phyloP scores from a whole-genome alignment of 2,113 vertebrate species.

The Aphelocoma coerulescens region DNA sequence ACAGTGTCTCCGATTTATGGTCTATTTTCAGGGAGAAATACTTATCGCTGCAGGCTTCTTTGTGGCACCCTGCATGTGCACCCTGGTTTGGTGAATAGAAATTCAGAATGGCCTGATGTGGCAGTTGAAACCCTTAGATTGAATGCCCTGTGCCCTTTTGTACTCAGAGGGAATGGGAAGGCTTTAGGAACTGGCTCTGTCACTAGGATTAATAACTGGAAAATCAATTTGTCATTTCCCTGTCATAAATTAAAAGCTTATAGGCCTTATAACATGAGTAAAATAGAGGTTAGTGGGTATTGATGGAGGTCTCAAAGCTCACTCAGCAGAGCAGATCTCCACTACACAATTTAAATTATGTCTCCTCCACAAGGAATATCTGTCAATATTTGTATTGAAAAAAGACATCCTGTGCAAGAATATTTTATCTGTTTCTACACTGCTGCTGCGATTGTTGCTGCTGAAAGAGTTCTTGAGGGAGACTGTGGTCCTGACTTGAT shows the following conservation, averaged over 20 bases:
- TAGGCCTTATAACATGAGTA: conserved; percentile 52
- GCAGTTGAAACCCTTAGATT: neutral
- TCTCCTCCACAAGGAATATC: conserved; percentile 45
- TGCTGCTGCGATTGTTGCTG: neutral
- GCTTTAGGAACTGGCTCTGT: conserved; percentile 42
- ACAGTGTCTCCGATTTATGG: neutral
- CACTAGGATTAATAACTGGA: conserved; percentile 58
- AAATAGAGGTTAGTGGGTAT: conserved; percentile 64
- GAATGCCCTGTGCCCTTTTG: neutral
- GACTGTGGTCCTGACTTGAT: neutral
- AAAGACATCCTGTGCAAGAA: neutral
- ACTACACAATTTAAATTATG: conserved; percentile 54
- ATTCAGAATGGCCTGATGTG: neutral
- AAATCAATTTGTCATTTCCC: conserved; percentile 68
- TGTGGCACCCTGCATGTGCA: neutral
- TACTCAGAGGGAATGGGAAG: neutral
- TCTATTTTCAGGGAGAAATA: neutral
- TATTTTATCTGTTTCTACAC: neutral
- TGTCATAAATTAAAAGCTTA: conserved; percentile 69
- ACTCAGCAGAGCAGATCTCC: conserved; percentile 50
- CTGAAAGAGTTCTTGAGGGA: neutral
- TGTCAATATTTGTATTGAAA: conserved; percentile 57
- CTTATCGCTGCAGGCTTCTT: neutral
- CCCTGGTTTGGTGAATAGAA: neutral
- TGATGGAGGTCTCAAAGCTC: conserved; percentile 61